Evolutionary conservation across 2,888 invertebrate species (phyloP), one percentile per base, ranked within the genome.

Genomic region (Cyrtodaria siliqua): DNA sequence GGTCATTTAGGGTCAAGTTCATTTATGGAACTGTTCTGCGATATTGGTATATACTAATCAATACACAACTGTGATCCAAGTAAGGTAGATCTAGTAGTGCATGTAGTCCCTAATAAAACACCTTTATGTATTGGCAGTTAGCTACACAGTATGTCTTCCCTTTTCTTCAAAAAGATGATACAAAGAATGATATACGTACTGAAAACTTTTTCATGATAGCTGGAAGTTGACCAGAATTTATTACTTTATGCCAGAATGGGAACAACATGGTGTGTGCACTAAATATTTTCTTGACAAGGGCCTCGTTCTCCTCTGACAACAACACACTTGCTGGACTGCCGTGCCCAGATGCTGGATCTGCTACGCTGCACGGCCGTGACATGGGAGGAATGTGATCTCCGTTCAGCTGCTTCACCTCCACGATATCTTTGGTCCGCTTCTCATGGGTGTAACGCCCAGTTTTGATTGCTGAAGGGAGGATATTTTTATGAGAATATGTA

Each of bases 401-500:
- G 56, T 82, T 75, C 14, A 91, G 68, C 40, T 84, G 77, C 61
- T 91, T 91, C 23, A 92, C 87, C 68, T 92, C 92, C 9, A 85
- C 69, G 3, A 90, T 92, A 69, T 92, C 91, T 56, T 85, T 76
- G 9, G 91, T 90, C 42, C 89, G 79, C 70, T 92, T 92, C 60
- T 86, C 86, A 50, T 90, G 89, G 6, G 91, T 90, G 74, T 91
- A 91, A 38, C 91, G 78, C 1, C 91, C 91, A 1, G 91, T 91
- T 74, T 91, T 91, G 33, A 92, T 92, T 3, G 92, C 92, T 92
- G 83, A 16, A 79, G n/a, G n/a, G n/a, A n/a, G n/a, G n/a, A n/a
- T n/a, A n/a, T n/a, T n/a, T n/a, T n/a, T n/a, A n/a, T n/a, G n/a
- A n/a, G n/a, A n/a, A n/a, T n/a, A n/a, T n/a, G n/a, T n/a, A n/a